phyloP scores from a whole-genome alignment of 2,888 invertebrate species.

The Oscheius sp. region DNA sequence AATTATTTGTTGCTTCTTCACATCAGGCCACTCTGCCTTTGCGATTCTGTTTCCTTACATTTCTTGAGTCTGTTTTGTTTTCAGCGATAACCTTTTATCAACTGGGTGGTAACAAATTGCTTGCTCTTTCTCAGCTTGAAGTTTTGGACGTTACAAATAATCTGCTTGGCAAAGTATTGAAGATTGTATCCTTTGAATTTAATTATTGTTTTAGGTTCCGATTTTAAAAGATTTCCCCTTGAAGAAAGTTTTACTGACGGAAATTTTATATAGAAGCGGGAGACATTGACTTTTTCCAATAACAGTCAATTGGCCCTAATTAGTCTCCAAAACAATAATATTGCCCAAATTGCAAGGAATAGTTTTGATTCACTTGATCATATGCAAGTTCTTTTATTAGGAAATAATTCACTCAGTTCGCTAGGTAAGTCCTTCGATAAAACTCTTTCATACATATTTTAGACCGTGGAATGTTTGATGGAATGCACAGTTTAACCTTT shows the following conservation, averaged over 20 bases:
- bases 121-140: slow-evolving; percentile 82
- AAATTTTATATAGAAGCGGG: slow-evolving; percentile 81
- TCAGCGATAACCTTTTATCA: slow-evolving; percentile 82
- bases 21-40: neutral
- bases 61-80: too few species aligned
- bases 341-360: slow-evolving; percentile 66
- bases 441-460: slow-evolving; percentile 2
- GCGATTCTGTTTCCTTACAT: too few species aligned
- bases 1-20: neutral
- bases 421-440: slow-evolving; percentile 75
- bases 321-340: slow-evolving; percentile 78
- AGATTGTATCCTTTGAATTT: slow-evolving; percentile 16
- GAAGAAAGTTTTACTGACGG: slow-evolving; percentile 78
- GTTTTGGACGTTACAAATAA: slow-evolving; percentile 84
- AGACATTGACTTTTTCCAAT: slow-evolving; percentile 85
- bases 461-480: slow-evolving; percentile 74
- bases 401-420: slow-evolving; percentile 84
- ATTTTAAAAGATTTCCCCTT: slow-evolving; percentile 84
- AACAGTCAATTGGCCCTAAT: slow-evolving; percentile 81
- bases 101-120: slow-evolving; percentile 86
- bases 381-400: slow-evolving; percentile 83
- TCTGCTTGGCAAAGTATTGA: slow-evolving; percentile 80
- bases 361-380: slow-evolving; percentile 76
- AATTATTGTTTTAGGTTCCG: slow-evolving; percentile 68
- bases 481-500: slow-evolving; percentile 80